A percentile compares a stretch with the other conserved stretches of the same genome.
These are phyloP conservation scores for Trialeurodes vaporariorum DNA, from an alignment of 1,140 invertebrate species.

Conservation along the genomic window DNA sequence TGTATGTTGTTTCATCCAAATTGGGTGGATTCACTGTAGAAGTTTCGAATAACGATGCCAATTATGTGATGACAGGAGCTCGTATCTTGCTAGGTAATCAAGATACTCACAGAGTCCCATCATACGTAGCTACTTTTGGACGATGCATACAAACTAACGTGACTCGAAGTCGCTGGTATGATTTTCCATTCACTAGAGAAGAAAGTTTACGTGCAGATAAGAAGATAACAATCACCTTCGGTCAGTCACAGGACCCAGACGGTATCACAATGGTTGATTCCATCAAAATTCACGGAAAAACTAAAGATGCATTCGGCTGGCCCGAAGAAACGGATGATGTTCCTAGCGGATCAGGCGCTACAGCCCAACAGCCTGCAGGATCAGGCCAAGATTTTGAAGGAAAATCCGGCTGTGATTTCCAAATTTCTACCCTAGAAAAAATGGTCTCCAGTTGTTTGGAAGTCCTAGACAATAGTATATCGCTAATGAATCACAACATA, in stretches of 20 bases:
- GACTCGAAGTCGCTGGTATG: constrained; percentile 80
- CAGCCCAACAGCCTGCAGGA: neutral
- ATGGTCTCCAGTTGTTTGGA: constrained; percentile 61
- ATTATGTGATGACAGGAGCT: constrained; percentile 77
- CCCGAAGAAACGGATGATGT: constrained; percentile 88
- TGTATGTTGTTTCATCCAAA: constrained; percentile 83
- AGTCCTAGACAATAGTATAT: constrained; percentile 58
- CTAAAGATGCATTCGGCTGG: constrained; percentile 93
- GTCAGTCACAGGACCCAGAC: constrained; percentile 77
- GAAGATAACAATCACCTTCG: constrained; percentile 79
- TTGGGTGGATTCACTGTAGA: constrained; percentile 79
- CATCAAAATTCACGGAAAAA: constrained; percentile 89
- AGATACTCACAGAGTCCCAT: constrained; percentile 68
- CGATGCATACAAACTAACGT: constrained; percentile 63
- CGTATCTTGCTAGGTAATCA: constrained; percentile 77
- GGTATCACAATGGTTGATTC: constrained; percentile 86
- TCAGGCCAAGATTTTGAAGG: neutral
- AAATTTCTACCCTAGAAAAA: constrained; percentile 29
- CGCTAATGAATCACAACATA: constrained; percentile 30
- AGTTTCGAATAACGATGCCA: constrained; percentile 74
- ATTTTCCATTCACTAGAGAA: constrained; percentile 86
- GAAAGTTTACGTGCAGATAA: constrained; percentile 90
- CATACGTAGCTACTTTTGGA: constrained; percentile 77
- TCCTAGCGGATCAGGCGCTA: constrained; percentile 32
- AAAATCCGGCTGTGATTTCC: constrained; percentile 25